phyloP scores from a whole-genome alignment of 92 coral and sea anemone species.

The Zoanthus gigantus region DNA sequence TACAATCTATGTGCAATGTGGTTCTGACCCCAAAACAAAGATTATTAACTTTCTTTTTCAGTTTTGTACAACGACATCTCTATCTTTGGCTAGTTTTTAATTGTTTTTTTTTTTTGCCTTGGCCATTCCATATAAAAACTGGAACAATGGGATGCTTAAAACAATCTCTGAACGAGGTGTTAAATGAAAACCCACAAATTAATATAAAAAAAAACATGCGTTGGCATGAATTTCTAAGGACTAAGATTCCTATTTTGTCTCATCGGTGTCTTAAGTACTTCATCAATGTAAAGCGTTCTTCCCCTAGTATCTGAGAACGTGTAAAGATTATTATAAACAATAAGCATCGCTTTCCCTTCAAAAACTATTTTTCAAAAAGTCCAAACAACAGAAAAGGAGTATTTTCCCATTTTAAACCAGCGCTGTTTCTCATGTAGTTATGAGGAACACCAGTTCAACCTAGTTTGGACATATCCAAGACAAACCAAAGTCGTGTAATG shows the following conservation, averaged over 20 bases:
- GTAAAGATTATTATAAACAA: background rate
- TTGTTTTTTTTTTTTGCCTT: background rate
- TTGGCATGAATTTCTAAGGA: background rate
- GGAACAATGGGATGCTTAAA: background rate
- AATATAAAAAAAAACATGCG: background rate
- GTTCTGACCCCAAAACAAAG: background rate
- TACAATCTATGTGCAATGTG: background rate
- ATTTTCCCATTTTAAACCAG: background rate
- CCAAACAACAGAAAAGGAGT: background rate
- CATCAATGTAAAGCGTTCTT: background rate
- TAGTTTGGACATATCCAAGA: constrained; percentile 31
- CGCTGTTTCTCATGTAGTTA: background rate
- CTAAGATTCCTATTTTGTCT: background rate
- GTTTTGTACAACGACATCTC: background rate
- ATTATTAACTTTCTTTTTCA: constrained; percentile 9
- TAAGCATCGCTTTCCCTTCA: background rate
- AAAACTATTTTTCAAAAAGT: background rate
- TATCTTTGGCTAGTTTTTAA: background rate
- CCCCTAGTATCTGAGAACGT: background rate
- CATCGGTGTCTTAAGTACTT: background rate
- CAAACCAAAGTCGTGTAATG: constrained; percentile 9
- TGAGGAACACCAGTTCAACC: background rate
- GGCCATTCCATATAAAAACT: background rate
- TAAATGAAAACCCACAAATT: background rate
- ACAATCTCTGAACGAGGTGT: background rate